These are phyloP conservation scores for Aptenodytes forsteri DNA, from an alignment of 2,113 vertebrate genomes.

Conservation along the genomic window DNA sequence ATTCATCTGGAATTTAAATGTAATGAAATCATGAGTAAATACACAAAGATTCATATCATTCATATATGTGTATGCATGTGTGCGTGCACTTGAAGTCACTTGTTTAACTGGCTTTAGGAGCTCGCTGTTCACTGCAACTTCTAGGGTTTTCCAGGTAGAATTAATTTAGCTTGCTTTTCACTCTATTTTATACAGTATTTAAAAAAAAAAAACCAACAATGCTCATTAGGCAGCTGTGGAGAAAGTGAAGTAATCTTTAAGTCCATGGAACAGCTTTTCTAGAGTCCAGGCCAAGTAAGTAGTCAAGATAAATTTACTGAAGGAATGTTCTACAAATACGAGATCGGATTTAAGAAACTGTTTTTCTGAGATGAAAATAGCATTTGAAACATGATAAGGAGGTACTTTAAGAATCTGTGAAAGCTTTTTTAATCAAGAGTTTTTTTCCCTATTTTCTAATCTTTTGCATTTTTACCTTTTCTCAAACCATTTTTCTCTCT, in stretches of 20 bases:
- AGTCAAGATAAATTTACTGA: not conserved
- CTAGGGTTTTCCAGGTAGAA: not conserved
- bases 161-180: not conserved
- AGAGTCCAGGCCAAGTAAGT: not conserved
- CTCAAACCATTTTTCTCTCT: not conserved
- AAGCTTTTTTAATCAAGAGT: not conserved
- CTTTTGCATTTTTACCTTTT: not conserved
- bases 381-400: not conserved
- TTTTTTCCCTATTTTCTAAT: not conserved
- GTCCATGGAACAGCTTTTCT: not conserved
- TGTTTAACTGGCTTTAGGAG: not conserved
- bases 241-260: not conserved
- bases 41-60: not conserved
- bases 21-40: not conserved
- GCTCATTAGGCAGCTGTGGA: not conserved
- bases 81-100: not conserved
- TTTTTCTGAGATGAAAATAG: not conserved
- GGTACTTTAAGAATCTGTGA: not conserved
- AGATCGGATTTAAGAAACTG: not conserved
- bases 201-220: not conserved
- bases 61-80: no score
- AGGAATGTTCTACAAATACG: not conserved
- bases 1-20: not conserved
- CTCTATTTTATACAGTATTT: not conserved
- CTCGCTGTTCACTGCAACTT: not conserved